Percentiles rank a stretch among this genome's conserved stretches.
These are phyloP conservation scores for Metallyticus violacea DNA, from an alignment of 2,888 invertebrate genomes.

Conservation along the genomic window DNA sequence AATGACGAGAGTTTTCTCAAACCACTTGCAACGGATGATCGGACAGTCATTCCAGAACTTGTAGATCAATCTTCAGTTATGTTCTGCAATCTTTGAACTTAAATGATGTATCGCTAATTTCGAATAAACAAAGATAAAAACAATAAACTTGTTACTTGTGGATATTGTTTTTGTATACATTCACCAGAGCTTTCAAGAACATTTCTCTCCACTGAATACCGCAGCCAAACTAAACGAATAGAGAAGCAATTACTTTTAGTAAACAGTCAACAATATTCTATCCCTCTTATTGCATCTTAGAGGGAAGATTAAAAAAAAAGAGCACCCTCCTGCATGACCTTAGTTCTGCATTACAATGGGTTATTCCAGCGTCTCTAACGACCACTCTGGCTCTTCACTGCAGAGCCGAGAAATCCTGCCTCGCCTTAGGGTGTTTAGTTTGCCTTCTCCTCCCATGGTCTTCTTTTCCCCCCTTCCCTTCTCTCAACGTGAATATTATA, in stretches of 20 bases:
- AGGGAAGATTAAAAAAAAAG: neutral
- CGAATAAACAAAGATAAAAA: too few species aligned
- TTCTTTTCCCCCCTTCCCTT: neutral
- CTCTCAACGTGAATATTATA: neutral
- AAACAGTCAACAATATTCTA: neutral
- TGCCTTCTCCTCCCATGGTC: neutral
- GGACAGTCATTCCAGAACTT: too few species aligned
- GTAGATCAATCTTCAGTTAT: too few species aligned
- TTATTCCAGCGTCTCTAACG: neutral
- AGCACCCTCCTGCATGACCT: neutral
- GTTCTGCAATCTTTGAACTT: too few species aligned
- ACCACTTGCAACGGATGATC: too few species aligned
- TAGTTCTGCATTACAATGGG: neutral
- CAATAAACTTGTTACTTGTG: too few species aligned
- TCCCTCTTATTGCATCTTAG: neutral
- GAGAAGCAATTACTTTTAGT: neutral
- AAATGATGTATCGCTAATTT: too few species aligned
- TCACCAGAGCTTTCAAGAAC: too few species aligned
- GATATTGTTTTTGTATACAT: too few species aligned
- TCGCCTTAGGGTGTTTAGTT: constrained; percentile 15
- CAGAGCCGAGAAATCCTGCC: neutral
- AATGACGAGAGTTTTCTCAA: too few species aligned
- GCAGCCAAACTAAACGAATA: neutral
- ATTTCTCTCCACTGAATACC: neutral
- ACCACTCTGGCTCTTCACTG: neutral